phyloP scores from a whole-genome alignment of 2,888 invertebrate species.

The Anthophora plumipes region DNA sequence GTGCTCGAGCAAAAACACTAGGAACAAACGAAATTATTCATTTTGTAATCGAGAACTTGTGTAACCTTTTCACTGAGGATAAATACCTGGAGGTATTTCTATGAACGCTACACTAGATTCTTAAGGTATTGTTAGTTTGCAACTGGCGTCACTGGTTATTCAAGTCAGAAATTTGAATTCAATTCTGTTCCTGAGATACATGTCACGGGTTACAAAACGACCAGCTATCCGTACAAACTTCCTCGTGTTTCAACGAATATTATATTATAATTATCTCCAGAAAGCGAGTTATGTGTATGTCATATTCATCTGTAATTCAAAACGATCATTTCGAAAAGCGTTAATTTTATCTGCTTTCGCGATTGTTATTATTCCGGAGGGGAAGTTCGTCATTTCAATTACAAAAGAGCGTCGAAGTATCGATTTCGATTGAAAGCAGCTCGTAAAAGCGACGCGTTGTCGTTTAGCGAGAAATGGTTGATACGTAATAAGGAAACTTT shows the following conservation, averaged over 20 bases:
- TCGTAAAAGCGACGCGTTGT: not conserved
- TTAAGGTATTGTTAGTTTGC: not conserved
- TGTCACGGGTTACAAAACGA: too few species aligned
- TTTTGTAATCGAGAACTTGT: too few species aligned
- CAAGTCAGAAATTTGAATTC: not conserved
- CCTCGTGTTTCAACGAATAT: not conserved
- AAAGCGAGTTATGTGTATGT: not conserved
- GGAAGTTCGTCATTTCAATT: not conserved
- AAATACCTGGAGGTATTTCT: not conserved
- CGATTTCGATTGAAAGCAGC: constrained; percentile 7
- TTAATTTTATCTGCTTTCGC: not conserved
- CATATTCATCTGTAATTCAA: not conserved
- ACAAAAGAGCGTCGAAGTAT: not conserved
- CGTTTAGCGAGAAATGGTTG: too few species aligned
- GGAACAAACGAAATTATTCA: not conserved
- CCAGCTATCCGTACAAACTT: too few species aligned
- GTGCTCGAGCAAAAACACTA: not conserved
- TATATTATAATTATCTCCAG: not conserved
- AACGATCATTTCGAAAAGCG: not conserved
- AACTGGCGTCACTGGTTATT: not conserved
- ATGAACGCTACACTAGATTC: not conserved
- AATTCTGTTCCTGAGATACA: not conserved
- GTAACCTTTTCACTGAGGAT: not conserved
- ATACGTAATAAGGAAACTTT: too few species aligned
- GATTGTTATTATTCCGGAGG: not conserved